Percentiles rank a stretch among this genome's conserved stretches.
phyloP scores from a whole-genome alignment of 2,797 vertebrate genomes.

The Staurois parvus region DNA sequence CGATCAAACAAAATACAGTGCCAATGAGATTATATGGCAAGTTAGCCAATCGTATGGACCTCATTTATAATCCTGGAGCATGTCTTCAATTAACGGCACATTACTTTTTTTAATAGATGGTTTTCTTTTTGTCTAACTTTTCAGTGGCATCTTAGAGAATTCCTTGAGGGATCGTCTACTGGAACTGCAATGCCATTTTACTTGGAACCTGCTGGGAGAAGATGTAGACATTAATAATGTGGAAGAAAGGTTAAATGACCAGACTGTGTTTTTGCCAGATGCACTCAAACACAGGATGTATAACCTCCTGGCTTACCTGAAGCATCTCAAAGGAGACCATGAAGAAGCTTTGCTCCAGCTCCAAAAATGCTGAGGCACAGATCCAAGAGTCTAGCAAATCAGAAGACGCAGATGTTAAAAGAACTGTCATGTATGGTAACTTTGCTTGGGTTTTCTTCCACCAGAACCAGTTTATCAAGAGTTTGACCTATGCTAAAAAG shows the following conservation, averaged over 20 bases:
- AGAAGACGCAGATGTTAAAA: constrained; percentile 67
- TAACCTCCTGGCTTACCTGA: constrained; percentile 75
- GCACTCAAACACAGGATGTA: constrained; percentile 64
- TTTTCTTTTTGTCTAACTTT: no score
- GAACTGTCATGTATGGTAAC: constrained; percentile 78
- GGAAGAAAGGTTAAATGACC: constrained; percentile 68
- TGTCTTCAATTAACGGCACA: no score
- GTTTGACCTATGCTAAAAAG: constrained; percentile 71
- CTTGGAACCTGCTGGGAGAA: constrained; percentile 75
- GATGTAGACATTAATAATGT: constrained; percentile 69
- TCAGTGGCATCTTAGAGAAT: constrained; percentile 68
- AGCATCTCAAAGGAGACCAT: constrained; percentile 71
- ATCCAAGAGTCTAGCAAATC: constrained; percentile 57
- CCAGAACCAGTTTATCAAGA: constrained; percentile 67
- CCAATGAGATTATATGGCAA: no score
- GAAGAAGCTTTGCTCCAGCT: constrained; percentile 74
- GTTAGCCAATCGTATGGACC: no score
- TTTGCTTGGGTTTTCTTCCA: constrained; percentile 81
- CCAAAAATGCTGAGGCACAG: constrained; percentile 72
- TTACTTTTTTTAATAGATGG: no score
- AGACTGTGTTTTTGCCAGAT: constrained; percentile 64
- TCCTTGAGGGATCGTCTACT: constrained; percentile 69
- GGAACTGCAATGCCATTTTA: constrained; percentile 81
- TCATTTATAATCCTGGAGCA: no score
- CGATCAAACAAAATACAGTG: no score